phyloP scores from a whole-genome alignment of 2,113 vertebrate genomes.

The Pseudopodoces humilis region DNA sequence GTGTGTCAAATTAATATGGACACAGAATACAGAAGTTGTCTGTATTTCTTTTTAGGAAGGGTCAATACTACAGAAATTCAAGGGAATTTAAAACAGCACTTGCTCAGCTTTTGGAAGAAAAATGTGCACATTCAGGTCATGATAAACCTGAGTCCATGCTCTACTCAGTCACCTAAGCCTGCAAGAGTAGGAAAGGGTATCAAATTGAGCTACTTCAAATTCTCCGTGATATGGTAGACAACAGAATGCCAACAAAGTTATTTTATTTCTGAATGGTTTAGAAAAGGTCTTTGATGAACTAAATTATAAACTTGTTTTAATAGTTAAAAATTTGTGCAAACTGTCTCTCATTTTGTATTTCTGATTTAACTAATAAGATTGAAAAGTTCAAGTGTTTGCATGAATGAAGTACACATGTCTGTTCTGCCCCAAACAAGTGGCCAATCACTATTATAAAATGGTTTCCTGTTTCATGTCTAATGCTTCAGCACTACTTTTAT shows the following conservation, averaged over 20 bases:
- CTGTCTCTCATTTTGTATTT: conserved; percentile 19
- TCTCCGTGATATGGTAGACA: background rate
- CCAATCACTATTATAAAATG: conserved; percentile 6
- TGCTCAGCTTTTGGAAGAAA: background rate
- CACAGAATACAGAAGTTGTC: background rate
- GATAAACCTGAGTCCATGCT: accelerated
- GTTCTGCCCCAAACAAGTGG: background rate
- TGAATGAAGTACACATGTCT: background rate
- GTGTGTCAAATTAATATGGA: background rate
- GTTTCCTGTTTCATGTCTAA: conserved; percentile 53
- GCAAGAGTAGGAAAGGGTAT: accelerated
- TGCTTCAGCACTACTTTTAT: conserved; percentile 70
- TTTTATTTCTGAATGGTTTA: background rate
- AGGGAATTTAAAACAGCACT: background rate
- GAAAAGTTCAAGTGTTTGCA: background rate
- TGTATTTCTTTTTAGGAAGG: background rate
- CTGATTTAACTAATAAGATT: conserved; percentile 35
- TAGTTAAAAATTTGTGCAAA: background rate
- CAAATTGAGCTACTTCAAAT: background rate
- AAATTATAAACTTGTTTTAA: background rate
- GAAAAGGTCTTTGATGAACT: conserved; percentile 34
- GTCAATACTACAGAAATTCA: background rate
- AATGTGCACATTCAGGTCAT: background rate
- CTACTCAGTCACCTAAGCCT: background rate
- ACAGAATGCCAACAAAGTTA: background rate